A percentile compares a stretch with the other conserved stretches of the same genome.
Conservation (phyloP, 2,797 vertebrate species). For the Cirrhinus mrigala region DNA sequence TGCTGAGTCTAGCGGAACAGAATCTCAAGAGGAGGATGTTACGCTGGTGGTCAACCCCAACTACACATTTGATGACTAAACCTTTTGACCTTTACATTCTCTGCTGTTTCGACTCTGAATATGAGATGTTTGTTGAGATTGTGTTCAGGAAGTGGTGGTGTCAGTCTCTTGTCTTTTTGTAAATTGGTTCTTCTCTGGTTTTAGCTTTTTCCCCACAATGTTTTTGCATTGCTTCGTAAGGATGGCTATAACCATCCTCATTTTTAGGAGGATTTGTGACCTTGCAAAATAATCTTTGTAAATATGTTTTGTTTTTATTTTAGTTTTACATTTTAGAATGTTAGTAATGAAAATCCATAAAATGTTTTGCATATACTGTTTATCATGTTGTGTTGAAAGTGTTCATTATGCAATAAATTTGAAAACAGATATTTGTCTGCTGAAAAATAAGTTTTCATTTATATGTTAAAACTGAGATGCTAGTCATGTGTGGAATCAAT, state of each 20-base stretch:
- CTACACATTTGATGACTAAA: constrained; percentile 92
- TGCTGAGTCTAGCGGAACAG: constrained; percentile 69
- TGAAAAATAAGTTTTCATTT: neutral
- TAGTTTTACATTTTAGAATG: constrained; percentile 24
- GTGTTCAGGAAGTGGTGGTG: neutral
- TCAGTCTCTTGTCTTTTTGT: constrained; percentile 1
- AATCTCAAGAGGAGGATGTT: constrained; percentile 81
- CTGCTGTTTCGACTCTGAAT: neutral
- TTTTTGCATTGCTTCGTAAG: neutral
- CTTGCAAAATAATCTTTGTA: constrained; percentile 65
- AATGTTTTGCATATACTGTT: constrained; percentile 11
- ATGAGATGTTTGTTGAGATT: neutral
- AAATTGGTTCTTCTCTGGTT: neutral
- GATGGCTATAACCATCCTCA: neutral
- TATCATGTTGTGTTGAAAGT: constrained; percentile 37
- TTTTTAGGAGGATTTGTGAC: constrained; percentile 5
- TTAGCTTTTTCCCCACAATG: neutral
- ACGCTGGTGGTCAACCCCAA: constrained; percentile 97
- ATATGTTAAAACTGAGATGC: neutral
- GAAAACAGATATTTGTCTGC: neutral
- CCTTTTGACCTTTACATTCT: neutral
- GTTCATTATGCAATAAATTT: constrained; percentile 32
- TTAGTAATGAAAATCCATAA: neutral
- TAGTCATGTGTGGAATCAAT: neutral
- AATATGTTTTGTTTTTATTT: constrained; percentile 67